These are phyloP conservation scores for Calephelis virginiensis DNA, from an alignment of 1,140 invertebrate genomes.

Conservation along the genomic window DNA sequence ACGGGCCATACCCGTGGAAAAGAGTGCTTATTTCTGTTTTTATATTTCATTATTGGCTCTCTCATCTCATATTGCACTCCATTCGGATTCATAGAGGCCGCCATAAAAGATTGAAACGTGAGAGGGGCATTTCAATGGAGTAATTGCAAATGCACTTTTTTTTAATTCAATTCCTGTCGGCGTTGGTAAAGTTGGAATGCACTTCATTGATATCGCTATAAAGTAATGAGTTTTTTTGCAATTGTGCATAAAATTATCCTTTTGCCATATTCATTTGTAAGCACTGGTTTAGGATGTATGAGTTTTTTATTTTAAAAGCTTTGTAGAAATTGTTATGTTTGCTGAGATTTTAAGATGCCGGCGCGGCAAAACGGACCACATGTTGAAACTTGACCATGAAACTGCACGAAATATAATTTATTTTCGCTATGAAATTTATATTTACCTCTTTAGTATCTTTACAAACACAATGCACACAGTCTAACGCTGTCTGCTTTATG, in stretches of 20 bases:
- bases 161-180: constrained; percentile 72
- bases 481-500: too few species aligned
- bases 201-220: constrained; percentile 72
- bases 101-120: constrained; percentile 75
- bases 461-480: too few species aligned
- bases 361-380: background rate
- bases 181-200: constrained; percentile 68
- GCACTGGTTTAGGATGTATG: background rate
- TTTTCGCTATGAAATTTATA: too few species aligned
- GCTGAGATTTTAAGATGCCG: background rate
- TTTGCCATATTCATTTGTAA: background rate
- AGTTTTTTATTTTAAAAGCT: constrained; percentile 26
- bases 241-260: constrained; percentile 26
- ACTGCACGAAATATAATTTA: too few species aligned
- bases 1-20: constrained; percentile 56
- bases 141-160: constrained; percentile 75
- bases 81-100: constrained; percentile 71
- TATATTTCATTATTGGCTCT: constrained; percentile 77
- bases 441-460: too few species aligned
- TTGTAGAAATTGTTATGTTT: too few species aligned
- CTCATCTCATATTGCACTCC: constrained; percentile 74
- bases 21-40: constrained; percentile 74
- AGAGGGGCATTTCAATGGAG: constrained; percentile 73
- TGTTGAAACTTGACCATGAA: too few species aligned
- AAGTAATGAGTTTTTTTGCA: constrained; percentile 68